Evolutionary conservation across 1,140 invertebrate genomes (phyloP).

Genomic region (Manduca sexta): DNA sequence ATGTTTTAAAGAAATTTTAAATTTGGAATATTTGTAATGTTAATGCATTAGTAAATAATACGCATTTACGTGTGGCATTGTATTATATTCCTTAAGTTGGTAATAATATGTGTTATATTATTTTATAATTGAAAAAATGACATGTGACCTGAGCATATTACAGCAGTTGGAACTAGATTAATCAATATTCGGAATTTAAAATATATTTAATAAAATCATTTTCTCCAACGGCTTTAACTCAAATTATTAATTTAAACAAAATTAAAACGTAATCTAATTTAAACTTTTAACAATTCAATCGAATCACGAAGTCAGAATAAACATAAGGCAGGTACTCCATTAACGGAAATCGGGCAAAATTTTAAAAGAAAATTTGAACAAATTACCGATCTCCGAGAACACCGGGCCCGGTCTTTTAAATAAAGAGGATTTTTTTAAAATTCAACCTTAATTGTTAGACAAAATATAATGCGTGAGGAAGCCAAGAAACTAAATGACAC

Average conservation of each 20-base stretch:
- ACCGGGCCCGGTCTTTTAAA: constrained; percentile 29
- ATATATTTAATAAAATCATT: too few relatives aligned
- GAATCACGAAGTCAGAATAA: constrained; percentile 55
- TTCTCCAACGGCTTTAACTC: too few relatives aligned
- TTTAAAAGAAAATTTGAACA: constrained; percentile 63
- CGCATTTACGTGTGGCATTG: too few relatives aligned
- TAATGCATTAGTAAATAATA: too few relatives aligned
- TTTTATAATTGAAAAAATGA: too few relatives aligned
- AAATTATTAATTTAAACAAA: constrained; percentile 19
- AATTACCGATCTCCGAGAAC: constrained; percentile 56
- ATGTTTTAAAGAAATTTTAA: too few relatives aligned
- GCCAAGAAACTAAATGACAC: constrained; percentile 12
- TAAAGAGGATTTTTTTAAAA: constrained; percentile 59
- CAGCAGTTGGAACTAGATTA: too few relatives aligned
- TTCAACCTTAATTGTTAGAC: constrained; percentile 64
- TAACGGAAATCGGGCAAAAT: constrained; percentile 56
- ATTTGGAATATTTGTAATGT: too few relatives aligned
- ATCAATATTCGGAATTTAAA: too few relatives aligned
- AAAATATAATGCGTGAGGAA: constrained; percentile 18
- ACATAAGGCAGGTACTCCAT: constrained; percentile 56
- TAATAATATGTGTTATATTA: too few relatives aligned
- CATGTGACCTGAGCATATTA: too few relatives aligned
- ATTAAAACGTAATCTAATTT: constrained; percentile 45
- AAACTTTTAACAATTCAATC: constrained; percentile 46
- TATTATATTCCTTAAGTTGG: too few relatives aligned